phyloP scores from a whole-genome alignment of 2,888 invertebrate species.

The Slavum lentiscoides region DNA sequence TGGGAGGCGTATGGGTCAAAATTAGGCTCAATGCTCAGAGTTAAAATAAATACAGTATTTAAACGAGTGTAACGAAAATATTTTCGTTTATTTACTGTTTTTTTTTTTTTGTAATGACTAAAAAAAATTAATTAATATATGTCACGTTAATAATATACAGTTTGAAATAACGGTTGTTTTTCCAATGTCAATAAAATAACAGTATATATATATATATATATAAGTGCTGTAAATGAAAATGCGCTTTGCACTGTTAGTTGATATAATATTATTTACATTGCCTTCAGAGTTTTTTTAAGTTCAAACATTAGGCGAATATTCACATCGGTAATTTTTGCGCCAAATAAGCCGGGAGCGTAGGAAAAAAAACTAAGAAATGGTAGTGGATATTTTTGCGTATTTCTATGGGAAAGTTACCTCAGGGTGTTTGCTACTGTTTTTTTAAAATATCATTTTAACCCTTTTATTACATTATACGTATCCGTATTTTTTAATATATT shows the following conservation, averaged over 20 bases:
- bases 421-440: conserved; percentile 40
- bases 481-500: conserved; percentile 24
- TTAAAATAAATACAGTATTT: neutral
- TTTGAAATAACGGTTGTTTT: conserved; percentile 15
- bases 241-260: conserved; percentile 19
- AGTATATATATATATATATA: neutral
- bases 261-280: conserved; percentile 30
- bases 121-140: neutral
- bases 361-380: conserved; percentile 42
- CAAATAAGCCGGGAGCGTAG: conserved; percentile 46
- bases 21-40: neutral
- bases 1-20: neutral
- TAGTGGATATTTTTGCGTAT: conserved; percentile 48
- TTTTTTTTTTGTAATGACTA: no score
- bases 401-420: conserved; percentile 43
- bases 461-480: conserved; percentile 48
- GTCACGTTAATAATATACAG: conserved; percentile 10
- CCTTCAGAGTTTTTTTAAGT: conserved; percentile 30
- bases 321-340: conserved; percentile 42
- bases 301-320: conserved; percentile 42
- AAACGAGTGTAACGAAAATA: neutral
- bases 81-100: no score
- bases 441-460: conserved; percentile 47
- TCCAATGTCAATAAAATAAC: conserved; percentile 37
- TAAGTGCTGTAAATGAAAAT: conserved; percentile 23